phyloP scores from a whole-genome alignment of 2,797 vertebrate genomes.

The Oreochromis mossambicus region DNA sequence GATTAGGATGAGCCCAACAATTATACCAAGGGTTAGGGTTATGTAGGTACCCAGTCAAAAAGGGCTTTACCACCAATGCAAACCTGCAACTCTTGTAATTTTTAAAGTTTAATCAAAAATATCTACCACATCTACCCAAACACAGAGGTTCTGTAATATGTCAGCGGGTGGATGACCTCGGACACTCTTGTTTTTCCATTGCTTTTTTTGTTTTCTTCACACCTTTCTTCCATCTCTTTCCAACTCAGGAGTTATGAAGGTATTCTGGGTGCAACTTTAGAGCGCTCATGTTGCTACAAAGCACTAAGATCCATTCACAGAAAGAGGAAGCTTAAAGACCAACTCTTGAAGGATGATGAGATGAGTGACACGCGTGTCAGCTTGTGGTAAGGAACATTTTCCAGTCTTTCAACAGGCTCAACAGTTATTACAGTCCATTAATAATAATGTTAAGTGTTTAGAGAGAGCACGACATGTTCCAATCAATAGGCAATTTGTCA shows the following conservation, averaged over 20 bases:
- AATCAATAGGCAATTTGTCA: background rate
- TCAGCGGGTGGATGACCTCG: background rate
- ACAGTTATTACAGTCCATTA: background rate
- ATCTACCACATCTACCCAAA: background rate
- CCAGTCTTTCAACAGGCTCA: background rate
- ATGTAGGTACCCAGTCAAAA: background rate
- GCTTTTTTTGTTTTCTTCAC: background rate
- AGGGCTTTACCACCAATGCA: background rate
- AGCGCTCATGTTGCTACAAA: background rate
- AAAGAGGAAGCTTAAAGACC: background rate
- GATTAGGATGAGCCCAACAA: background rate
- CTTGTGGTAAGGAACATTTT: background rate
- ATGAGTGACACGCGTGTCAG: background rate
- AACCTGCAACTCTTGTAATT: background rate
- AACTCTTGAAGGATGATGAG: background rate
- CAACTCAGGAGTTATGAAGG: background rate
- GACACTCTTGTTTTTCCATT: background rate
- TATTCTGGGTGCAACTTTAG: background rate
- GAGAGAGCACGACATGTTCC: background rate
- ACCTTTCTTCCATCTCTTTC: background rate
- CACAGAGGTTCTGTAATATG: rapidly evolving
- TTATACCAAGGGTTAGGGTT: background rate
- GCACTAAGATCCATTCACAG: background rate
- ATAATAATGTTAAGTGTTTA: background rate
- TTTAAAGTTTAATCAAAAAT: background rate